Evolutionary conservation across 2,888 invertebrate genomes (phyloP).

Genomic region (Liodrosophila aerea): DNA sequence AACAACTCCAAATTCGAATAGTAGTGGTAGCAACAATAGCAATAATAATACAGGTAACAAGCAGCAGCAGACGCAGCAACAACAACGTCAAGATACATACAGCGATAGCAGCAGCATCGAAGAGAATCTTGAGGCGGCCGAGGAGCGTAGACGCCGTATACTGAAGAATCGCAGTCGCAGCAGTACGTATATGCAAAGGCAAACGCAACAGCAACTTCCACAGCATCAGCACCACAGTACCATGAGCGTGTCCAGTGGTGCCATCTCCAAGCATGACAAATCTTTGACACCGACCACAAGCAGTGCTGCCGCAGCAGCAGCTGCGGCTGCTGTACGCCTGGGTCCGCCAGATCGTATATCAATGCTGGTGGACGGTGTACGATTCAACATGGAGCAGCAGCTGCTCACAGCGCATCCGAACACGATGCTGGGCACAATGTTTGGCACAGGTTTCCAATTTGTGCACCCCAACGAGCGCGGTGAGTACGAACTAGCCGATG

Average conservation of each 20-base stretch:
- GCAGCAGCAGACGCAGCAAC: slow-evolving; percentile 55
- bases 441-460: slow-evolving; percentile 94
- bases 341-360: slow-evolving; percentile 88
- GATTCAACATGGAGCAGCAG: slow-evolving; percentile 96
- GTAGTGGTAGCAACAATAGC: slow-evolving; percentile 74
- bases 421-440: slow-evolving; percentile 99
- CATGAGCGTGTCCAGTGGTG: slow-evolving; percentile 63
- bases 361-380: slow-evolving; percentile 97
- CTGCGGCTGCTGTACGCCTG: slow-evolving; percentile 44
- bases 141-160: slow-evolving; percentile 87
- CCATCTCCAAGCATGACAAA: slow-evolving; percentile 73
- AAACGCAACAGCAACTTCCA: slow-evolving; percentile 42
- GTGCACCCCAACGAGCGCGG: slow-evolving; percentile 97
- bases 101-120: slow-evolving; percentile 91
- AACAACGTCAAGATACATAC: slow-evolving; percentile 70
- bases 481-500: slow-evolving; percentile 98
- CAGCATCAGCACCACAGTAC: slow-evolving; percentile 49
- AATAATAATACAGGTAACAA: slow-evolving; percentile 48
- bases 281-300: slow-evolving; percentile 51
- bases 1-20: slow-evolving; percentile 79
- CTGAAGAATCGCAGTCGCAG: slow-evolving; percentile 86
- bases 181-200: slow-evolving; percentile 72
- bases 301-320: slow-evolving; percentile 38
- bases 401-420: slow-evolving; percentile 97
- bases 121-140: slow-evolving; percentile 89